These are phyloP conservation scores for Alcis repandata DNA, from an alignment of 2,888 invertebrate species.

Conservation along the genomic window DNA sequence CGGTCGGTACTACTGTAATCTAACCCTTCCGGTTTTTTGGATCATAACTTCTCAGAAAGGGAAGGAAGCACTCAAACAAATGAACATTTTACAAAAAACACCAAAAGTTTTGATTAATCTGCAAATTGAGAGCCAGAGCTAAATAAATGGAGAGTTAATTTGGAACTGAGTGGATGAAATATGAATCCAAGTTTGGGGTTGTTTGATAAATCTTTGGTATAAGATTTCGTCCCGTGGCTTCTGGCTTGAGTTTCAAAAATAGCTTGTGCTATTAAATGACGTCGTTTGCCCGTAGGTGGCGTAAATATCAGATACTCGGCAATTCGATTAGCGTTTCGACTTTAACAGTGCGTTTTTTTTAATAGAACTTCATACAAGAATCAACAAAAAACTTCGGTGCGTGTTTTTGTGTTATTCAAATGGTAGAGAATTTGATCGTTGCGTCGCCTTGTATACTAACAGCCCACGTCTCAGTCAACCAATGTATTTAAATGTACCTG, in stretches of 20 bases:
- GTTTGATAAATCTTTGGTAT: constrained; percentile 13
- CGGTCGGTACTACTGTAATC: background rate
- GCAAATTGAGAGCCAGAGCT: constrained; percentile 8
- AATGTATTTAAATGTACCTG: background rate
- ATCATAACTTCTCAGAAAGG: background rate
- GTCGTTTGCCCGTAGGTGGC: background rate
- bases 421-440: too few relatives aligned
- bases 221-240: constrained; percentile 1
- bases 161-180: constrained; percentile 19
- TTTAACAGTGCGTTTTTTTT: background rate
- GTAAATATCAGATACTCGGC: background rate
- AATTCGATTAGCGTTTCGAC: background rate
- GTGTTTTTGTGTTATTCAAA: too few relatives aligned
- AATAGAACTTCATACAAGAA: too few relatives aligned
- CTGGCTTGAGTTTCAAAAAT: background rate
- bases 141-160: constrained; percentile 21
- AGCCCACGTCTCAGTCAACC: too few relatives aligned
- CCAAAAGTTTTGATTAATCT: constrained; percentile 22
- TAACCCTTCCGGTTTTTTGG: constrained; percentile 16
- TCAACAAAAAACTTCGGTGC: too few relatives aligned
- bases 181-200: constrained; percentile 19
- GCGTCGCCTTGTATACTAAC: too few relatives aligned
- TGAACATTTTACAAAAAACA: constrained; percentile 17
- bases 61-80: constrained; percentile 14
- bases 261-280: background rate